phyloP scores from a whole-genome alignment of 2,888 invertebrate genomes.

The Dynastes hyllus region DNA sequence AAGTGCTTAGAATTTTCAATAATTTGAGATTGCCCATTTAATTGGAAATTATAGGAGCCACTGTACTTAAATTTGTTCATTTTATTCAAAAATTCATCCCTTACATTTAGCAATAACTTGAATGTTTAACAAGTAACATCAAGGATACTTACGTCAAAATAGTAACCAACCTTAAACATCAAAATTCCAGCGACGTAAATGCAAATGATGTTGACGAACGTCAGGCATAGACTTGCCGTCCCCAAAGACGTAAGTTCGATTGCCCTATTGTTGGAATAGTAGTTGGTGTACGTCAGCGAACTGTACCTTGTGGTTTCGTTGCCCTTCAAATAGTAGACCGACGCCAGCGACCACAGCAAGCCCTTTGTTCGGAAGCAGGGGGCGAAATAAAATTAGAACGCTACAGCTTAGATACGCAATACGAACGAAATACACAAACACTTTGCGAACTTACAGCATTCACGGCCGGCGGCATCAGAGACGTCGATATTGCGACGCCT shows the following conservation, averaged over 20 bases:
- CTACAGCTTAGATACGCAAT: background rate
- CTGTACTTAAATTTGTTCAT: no score
- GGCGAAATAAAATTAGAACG: constrained; percentile 26
- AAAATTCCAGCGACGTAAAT: constrained; percentile 81
- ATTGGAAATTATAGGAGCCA: no score
- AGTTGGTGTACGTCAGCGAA: constrained; percentile 70
- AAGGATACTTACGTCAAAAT: background rate
- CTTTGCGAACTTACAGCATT: constrained; percentile 76
- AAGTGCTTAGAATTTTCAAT: no score
- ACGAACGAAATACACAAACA: background rate
- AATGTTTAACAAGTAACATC: no score
- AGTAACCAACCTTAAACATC: constrained; percentile 77
- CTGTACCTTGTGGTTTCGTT: constrained; percentile 69
- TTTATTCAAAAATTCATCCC: no score
- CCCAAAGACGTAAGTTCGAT: constrained; percentile 79
- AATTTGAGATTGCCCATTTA: no score
- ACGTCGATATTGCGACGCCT: constrained; percentile 88
- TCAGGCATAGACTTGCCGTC: constrained; percentile 80
- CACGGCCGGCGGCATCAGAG: constrained; percentile 85
- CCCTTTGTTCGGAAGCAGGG: constrained; percentile 70
- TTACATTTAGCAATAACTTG: no score
- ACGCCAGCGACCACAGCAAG: constrained; percentile 78
- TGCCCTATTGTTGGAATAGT: constrained; percentile 77
- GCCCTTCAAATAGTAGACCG: constrained; percentile 73
- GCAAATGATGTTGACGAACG: constrained; percentile 83